A percentile compares a stretch with the other conserved stretches of the same genome.
Conservation (phyloP, 1,140 invertebrate species). For the Laodelphax striatellus region DNA sequence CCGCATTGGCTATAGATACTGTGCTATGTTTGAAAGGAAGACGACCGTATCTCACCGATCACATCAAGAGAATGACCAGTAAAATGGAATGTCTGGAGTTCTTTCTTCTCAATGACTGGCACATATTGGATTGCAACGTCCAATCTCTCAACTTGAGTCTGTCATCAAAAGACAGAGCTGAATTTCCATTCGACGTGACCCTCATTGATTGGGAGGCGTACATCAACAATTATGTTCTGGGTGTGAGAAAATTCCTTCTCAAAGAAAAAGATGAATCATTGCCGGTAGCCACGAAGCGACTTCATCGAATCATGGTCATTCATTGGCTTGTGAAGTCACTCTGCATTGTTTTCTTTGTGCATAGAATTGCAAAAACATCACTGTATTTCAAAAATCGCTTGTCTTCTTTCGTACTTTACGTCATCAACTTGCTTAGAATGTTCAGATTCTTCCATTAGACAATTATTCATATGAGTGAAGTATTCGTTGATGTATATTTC, state of each 20-base stretch:
- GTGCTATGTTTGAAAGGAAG: not conserved
- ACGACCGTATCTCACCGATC: not conserved
- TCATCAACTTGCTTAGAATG: too few species aligned
- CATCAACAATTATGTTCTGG: conserved; percentile 70
- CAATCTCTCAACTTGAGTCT: conserved; percentile 45
- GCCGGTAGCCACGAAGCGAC: not conserved
- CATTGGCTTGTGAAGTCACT: too few species aligned
- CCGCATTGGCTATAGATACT: not conserved
- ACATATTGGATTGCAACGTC: conserved; percentile 61
- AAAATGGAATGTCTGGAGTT: conserved; percentile 59
- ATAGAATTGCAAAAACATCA: too few species aligned
- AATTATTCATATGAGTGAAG: too few species aligned
- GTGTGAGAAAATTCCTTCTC: conserved; percentile 71
- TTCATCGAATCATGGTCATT: too few species aligned
- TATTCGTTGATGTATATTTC: too few species aligned
- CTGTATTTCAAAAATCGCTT: too few species aligned
- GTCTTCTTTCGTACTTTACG: too few species aligned
- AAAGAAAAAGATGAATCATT: conserved; percentile 48
- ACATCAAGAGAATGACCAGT: conserved; percentile 55
- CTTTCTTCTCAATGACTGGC: conserved; percentile 70
- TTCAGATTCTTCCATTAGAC: too few species aligned
- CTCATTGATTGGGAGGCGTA: conserved; percentile 75
- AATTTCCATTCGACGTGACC: conserved; percentile 58
- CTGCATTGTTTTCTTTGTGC: too few species aligned
- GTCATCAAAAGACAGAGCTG: conserved; percentile 43